Percentiles rank a stretch among this genome's conserved stretches.
Evolutionary conservation across 2,113 vertebrate genomes (phyloP).

Genomic region (Lipophrys pholis): DNA sequence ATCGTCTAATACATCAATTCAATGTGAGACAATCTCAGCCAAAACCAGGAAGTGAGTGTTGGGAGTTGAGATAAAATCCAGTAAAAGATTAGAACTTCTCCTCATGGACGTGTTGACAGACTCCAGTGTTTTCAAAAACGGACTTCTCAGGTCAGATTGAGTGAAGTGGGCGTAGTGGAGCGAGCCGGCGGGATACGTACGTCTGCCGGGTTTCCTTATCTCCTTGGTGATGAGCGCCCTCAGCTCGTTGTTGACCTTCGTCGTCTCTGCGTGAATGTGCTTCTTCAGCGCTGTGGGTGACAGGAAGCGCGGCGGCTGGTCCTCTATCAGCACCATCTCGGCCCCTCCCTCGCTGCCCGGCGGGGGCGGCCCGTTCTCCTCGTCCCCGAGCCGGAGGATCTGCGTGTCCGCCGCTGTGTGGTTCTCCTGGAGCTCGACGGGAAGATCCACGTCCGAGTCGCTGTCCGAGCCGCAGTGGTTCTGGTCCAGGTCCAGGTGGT

Average conservation of each 20-base stretch:
- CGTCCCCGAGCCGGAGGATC: conserved; percentile 21
- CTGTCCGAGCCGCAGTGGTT: conserved; percentile 80
- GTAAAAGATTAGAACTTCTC: no score
- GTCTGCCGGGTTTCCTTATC: conserved; percentile 94
- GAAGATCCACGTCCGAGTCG: conserved; percentile 38
- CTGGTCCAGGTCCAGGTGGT: conserved; percentile 84
- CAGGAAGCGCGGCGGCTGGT: conserved; percentile 77
- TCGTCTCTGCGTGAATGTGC: conserved; percentile 83
- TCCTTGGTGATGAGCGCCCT: conserved; percentile 93
- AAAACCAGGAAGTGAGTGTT: no score
- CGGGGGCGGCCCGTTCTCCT: conserved; percentile 70
- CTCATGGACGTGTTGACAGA: no score
- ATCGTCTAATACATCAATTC: no score
- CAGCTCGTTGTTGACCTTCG: conserved; percentile 91
- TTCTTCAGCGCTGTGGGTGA: conserved; percentile 87
- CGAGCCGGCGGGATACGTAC: conserved; percentile 80
- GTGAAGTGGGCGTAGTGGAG: no score
- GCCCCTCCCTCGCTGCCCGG: conserved; percentile 72
- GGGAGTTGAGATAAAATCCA: no score
- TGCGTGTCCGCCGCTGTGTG: conserved; percentile 33
- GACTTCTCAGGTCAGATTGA: no score
- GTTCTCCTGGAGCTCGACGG: conserved; percentile 65
- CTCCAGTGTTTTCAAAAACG: no score
- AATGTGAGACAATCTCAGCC: no score
- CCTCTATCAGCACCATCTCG: conserved; percentile 68